A percentile compares a stretch with the other conserved stretches of the same genome.
Evolutionary conservation across 1,140 invertebrate genomes (phyloP).

Genomic region (Tetranychus cinnabarinus): DNA sequence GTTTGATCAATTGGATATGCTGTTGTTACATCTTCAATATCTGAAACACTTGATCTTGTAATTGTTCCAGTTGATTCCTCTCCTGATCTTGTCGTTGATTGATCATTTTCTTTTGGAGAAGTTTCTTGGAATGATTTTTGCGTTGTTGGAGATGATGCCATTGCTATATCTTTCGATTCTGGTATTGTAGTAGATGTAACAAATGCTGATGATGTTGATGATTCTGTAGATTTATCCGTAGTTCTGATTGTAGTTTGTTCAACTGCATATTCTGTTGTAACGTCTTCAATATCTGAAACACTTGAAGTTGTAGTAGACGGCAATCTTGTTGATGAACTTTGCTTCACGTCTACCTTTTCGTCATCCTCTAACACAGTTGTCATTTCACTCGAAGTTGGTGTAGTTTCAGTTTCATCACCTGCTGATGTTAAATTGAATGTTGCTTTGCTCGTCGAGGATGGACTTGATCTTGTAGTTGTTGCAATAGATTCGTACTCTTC

Average conservation of each 20-base stretch:
- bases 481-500: neutral
- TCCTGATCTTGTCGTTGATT: neutral
- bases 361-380: no score
- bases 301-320: no score
- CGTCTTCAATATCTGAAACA: neutral
- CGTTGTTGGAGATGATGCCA: slow-evolving; percentile 1
- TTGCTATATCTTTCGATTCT: neutral
- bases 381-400: neutral
- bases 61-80: neutral
- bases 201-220: no score
- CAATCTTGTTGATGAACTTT: no score
- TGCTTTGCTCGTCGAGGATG: no score
- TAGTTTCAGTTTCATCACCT: no score
- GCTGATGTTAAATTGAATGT: no score
- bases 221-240: no score
- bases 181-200: neutral
- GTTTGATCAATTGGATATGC: no score
- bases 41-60: neutral
- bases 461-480: no score
- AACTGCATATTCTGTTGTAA: neutral
- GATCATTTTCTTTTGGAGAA: neutral
- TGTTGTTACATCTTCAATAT: neutral
- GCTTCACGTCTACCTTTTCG: no score
- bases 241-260: no score
- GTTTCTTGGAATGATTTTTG: neutral